Base-by-base conservation (phyloP, 2,797 vertebrate genomes). In the Arnoldichthys spilopterus region DNA sequence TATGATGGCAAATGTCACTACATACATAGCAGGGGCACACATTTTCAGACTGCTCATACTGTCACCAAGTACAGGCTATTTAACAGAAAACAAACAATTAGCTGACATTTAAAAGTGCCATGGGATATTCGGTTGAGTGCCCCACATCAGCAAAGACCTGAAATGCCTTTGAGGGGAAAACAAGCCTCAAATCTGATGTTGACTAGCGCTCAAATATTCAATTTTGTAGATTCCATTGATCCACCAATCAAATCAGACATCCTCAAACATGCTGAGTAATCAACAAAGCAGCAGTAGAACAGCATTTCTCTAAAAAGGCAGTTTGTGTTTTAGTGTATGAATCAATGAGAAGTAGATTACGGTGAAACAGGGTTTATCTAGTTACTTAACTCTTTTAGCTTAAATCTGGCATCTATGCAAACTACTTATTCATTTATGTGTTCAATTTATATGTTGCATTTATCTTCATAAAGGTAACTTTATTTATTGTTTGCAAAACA, bases 61-160 rank as follows among this genome's bases (percentile, higher is more conserved):
- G 12, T 53, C 8, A 5, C 51, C 47, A 74, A 79, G 62, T 15
- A 24, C 18, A 76, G 37, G 66, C 76, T 56, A 73, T 83, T 81
- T 77, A 53, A 76, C 68, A 76, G 72, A 79, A 85, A 74, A 80
- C 72, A 76, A 84, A 79, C 81, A 82, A 79, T 88, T 37, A 75
- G 66, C 47, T 82, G 81, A 83, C 82, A 82, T 84, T 85, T 84
- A 73, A 69, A 79, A 67, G 75, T 63, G 76, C 81, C 76, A 77
- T 76, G 77, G 62, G 76, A 81, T 82, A 82, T 79, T 79, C 76
- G 78, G 84, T 80, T 45, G 34, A 79, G 70, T 72, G 72, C 81
- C 63, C 47, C 66, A 68, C 79, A 66, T 81, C 83, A 85, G 77
- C 77, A 84, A 34, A 84, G 74, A 81, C 79, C 78, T 49, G 82